phyloP scores from a whole-genome alignment of 2,797 vertebrate genomes.

The Oreochromis mossambicus region DNA sequence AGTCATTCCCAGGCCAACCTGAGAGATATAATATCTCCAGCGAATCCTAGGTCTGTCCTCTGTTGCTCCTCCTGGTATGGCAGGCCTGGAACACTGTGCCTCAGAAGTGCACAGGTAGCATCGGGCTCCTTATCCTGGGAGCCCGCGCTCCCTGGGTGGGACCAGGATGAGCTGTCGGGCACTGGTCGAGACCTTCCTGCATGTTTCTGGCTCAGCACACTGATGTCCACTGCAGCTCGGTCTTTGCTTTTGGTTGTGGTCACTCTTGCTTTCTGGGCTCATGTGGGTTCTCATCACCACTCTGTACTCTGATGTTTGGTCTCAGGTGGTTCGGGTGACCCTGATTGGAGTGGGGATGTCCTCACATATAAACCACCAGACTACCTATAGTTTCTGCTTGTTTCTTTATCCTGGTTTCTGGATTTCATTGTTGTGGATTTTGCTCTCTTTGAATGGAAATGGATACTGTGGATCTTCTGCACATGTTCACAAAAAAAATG shows the following conservation, averaged over 20 bases:
- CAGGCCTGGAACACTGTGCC: neutral
- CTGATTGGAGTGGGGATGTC: neutral
- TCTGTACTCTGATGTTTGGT: neutral
- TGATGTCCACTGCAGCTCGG: neutral
- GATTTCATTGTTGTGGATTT: neutral
- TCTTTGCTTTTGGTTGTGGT: neutral
- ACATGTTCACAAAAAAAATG: neutral
- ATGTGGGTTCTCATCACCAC: neutral
- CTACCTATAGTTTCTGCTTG: neutral
- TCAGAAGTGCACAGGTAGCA: neutral
- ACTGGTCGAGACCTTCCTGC: neutral
- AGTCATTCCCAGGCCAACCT: neutral
- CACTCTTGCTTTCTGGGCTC: neutral
- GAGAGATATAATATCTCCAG: neutral
- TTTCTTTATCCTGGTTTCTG: neutral
- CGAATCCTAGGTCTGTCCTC: neutral
- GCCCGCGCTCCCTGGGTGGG: neutral
- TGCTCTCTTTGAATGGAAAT: neutral
- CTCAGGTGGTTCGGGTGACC: neutral
- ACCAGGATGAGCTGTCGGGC: neutral
- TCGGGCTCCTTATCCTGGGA: neutral
- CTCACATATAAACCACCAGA: neutral
- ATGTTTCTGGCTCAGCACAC: neutral
- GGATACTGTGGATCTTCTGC: neutral
- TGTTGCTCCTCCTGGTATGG: neutral